These are phyloP conservation scores for Dynastes hyllus DNA, from an alignment of 2,888 invertebrate genomes.

Conservation along the genomic window DNA sequence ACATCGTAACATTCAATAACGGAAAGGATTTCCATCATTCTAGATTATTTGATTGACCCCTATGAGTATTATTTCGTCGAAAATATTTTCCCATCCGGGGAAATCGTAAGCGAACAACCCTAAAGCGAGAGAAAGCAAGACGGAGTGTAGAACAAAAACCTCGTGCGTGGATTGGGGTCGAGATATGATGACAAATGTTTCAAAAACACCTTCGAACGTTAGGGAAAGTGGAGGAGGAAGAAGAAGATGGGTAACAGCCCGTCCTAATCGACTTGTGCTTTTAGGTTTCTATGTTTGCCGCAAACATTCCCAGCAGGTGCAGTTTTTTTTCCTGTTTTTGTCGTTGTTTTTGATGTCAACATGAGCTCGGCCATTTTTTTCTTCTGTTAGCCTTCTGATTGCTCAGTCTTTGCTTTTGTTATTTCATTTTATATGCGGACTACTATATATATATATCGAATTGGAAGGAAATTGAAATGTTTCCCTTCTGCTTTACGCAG, in stretches of 20 bases:
- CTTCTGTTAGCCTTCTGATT: too few species aligned
- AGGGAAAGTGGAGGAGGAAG: neutral
- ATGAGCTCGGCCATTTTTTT: too few species aligned
- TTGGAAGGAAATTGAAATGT: too few species aligned
- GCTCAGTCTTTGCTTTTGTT: too few species aligned
- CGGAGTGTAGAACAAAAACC: neutral
- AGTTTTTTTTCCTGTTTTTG: too few species aligned
- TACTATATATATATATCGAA: too few species aligned
- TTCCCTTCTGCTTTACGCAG: too few species aligned
- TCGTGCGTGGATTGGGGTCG: neutral
- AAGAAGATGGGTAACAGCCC: constrained; percentile 6
- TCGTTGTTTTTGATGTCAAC: too few species aligned
- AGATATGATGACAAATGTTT: constrained; percentile 36
- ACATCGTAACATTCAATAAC: constrained; percentile 18
- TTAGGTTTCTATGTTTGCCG: too few species aligned
- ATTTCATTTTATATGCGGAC: too few species aligned
- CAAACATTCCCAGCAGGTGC: too few species aligned
- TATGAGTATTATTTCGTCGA: neutral
- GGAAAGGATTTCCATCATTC: constrained; percentile 12
- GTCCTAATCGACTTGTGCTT: constrained; percentile 14
- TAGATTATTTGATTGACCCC: constrained; percentile 8
- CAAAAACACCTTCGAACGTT: constrained; percentile 20
- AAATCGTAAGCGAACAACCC: too few species aligned
- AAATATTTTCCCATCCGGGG: neutral
- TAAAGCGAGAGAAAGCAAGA: neutral